Base-by-base conservation (phyloP, 2,797 vertebrate species). In the Anisognathus igniventris region DNA sequence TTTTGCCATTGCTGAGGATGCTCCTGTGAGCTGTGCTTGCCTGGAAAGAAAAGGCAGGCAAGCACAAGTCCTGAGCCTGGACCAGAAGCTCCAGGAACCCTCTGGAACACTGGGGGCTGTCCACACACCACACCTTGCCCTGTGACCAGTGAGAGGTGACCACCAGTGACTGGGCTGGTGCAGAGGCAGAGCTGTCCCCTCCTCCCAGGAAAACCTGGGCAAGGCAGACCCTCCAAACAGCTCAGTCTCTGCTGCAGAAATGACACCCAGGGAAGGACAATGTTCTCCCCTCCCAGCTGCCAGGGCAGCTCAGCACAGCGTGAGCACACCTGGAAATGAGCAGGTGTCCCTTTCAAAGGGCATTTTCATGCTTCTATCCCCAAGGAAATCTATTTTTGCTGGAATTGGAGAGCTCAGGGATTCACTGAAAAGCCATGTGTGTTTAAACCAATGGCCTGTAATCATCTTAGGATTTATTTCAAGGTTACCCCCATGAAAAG, bases 381-480 rank as follows among this genome's bases (percentile, higher is more conserved):
- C 77, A 74, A 33, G 74, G 40, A 91, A 94, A 95, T 74, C 33
- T 67, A 9, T 56, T 96, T 88, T 35, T n/a, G 42, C 54, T 40
- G 39, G 30, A 77, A 56, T 47, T 70, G 60, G 73, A 86, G 66
- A 80, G 73, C 66, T 80, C 42, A 25, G 45, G 62, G 58, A 42
- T 62, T 85, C 67, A 37, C n/a, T 70, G 94, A 13, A 65, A 50
- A 75, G 48, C 82, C 15, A 9, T 2, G 50, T 48, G 42, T 82
- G 42, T 85, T 91, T 42, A 75, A 89, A 88, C 12, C 51, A 30
- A 14, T 7, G 64, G 39, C 14, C 75, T 73, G 71, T 39, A 82
- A 90, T 90, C 10, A 80, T 73, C 3, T 53, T 7, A 50, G 72
- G 92, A 79, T 90, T 90, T 79, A 82, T 87, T 88, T 94, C 67